phyloP scores from a whole-genome alignment of 2,888 invertebrate genomes.

The Ennomos erosarius region DNA sequence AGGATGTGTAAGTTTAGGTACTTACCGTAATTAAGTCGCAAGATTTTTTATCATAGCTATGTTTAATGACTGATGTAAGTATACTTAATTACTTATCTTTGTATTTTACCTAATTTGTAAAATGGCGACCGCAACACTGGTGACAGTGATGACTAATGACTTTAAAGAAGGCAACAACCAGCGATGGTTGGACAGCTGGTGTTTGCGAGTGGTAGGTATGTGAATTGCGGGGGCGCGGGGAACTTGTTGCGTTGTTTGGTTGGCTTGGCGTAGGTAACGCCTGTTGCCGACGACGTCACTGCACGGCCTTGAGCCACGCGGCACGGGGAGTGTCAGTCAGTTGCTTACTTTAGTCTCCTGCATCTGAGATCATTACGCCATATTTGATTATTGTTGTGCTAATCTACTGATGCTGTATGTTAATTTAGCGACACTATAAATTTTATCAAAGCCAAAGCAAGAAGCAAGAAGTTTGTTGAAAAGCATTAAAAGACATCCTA shows the following conservation, averaged over 20 bases:
- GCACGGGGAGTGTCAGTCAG: slow-evolving; percentile 60
- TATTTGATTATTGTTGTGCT: slow-evolving; percentile 26
- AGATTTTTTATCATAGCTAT: too few species aligned
- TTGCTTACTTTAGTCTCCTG: slow-evolving; percentile 37
- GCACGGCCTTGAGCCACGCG: slow-evolving; percentile 69
- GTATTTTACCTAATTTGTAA: slow-evolving; percentile 5
- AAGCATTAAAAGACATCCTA: too few species aligned
- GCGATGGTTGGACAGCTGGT: slow-evolving; percentile 53
- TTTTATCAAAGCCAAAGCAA: too few species aligned
- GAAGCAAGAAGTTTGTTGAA: too few species aligned
- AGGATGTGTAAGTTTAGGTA: neutral
- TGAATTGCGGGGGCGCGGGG: slow-evolving; percentile 67
- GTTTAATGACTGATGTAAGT: too few species aligned
- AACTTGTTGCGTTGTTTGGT: slow-evolving; percentile 83
- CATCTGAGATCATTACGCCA: slow-evolving; percentile 31
- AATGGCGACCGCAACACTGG: too few species aligned
- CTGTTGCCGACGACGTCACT: slow-evolving; percentile 70
- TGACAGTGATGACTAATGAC: slow-evolving; percentile 4
- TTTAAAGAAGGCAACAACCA: slow-evolving; percentile 13
- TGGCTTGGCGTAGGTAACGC: slow-evolving; percentile 65
- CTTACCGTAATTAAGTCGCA: slow-evolving; percentile 5
- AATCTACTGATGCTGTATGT: slow-evolving; percentile 8
- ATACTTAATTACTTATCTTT: neutral
- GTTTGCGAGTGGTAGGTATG: slow-evolving; percentile 68
- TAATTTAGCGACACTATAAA: too few species aligned